Conservation (phyloP, 2,888 invertebrate species). For the Antheraea assamensis region DNA sequence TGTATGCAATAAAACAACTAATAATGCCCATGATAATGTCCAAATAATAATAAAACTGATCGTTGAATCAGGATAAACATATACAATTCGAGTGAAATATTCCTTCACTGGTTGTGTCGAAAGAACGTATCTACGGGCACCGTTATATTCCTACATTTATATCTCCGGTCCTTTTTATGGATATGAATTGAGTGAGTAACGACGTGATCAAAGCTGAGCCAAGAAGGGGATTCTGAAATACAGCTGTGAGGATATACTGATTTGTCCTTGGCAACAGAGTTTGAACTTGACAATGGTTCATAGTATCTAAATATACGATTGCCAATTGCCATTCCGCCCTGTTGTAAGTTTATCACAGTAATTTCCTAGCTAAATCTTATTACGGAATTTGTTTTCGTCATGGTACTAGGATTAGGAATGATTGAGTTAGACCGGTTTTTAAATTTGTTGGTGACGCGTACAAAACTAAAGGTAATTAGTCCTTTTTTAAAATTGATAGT, state of each 20-base stretch:
- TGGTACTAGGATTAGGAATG: not conserved
- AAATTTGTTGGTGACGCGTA: not conserved
- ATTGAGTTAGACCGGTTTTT: not conserved
- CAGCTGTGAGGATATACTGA: not conserved
- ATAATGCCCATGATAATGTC: not conserved
- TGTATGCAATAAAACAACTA: not conserved
- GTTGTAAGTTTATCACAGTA: not conserved
- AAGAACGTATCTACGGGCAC: not conserved
- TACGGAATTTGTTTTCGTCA: not conserved
- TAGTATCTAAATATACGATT: not conserved
- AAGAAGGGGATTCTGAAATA: not conserved
- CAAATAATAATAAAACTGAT: not conserved
- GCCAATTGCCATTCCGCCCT: too few relatives aligned
- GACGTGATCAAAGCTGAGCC: not conserved
- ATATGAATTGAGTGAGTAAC: conserved; percentile 4
- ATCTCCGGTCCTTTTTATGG: not conserved
- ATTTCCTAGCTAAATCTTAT: not conserved
- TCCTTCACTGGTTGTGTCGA: not conserved
- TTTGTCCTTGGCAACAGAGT: not conserved
- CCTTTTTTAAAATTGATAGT: too few relatives aligned
- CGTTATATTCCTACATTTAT: not conserved
- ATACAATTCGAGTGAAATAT: not conserved
- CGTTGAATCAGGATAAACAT: conserved; percentile 1
- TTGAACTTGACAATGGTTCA: not conserved
- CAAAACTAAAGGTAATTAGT: too few relatives aligned